Base-by-base conservation (phyloP, 1,140 invertebrate species). In the Philotrypesis tridentata region DNA sequence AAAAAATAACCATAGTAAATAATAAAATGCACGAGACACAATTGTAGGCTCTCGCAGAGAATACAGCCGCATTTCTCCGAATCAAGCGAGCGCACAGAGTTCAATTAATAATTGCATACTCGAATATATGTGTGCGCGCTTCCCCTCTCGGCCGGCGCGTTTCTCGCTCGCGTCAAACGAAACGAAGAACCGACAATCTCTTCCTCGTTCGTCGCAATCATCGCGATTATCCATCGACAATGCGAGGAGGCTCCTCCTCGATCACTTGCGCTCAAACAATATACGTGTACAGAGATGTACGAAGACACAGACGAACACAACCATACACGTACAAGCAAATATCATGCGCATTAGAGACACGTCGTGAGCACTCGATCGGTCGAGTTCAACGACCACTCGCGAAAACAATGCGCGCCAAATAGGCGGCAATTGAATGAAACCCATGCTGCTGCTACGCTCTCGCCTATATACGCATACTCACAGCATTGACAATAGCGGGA, bases 371-470 rank as follows among this genome's bases (percentile, higher is more conserved):
- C 23, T 29, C 61, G 61, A 65, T 65, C 61, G 63, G 65, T 40
- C 75, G 76, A 55, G 68, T 33, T 33, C 71, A 85, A 84, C 87
- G 85, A 86, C 87, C 88, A 87, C 87, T 88, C 25, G 72, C n/a
- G 61, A 75, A 75, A 81, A 81, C 79, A 81, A 81, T 81, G 33
- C 61, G 33, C 61, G 48, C 40, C 33, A 33, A 67, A 48, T 68
- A 68, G 67, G 27, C 67, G 31, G 67, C 68, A 71, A 71, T 71
- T 71, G 68, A 71, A 71, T 43, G 68, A 71, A 71, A 71, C 21
- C 68, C 11, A 71, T 43, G 68, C 31, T 29, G 27, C 6, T 48
- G 43, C 31, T 70, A 21, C 7, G 6, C 29, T 70, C 17, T 7
- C 43, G 8, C 1, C 5, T n/a, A 2, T 71, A 43, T 43, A 8